Evolutionary conservation across 2,113 vertebrate species (phyloP).

Genomic region (Pelobates fuscus): DNA sequence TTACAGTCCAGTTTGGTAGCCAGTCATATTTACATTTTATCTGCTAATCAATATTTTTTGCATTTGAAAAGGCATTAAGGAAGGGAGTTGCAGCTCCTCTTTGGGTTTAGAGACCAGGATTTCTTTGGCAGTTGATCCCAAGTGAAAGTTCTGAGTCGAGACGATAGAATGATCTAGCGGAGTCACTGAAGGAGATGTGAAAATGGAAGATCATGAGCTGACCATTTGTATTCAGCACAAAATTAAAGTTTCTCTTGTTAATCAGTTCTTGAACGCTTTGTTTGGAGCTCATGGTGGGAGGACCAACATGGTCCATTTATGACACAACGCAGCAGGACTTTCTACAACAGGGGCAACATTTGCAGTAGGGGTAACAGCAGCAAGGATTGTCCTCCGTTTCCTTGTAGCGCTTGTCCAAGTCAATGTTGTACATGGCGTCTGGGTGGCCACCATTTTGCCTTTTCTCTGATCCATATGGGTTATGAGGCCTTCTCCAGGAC

Average conservation of each 20-base stretch:
- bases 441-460: slow-evolving; percentile 35
- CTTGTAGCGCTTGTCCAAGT: slow-evolving; percentile 56
- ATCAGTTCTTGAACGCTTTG: too few species aligned
- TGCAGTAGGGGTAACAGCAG: slow-evolving; percentile 61
- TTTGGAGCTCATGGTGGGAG: background rate
- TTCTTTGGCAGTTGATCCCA: slow-evolving; percentile 16
- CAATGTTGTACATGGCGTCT: slow-evolving; percentile 54
- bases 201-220: too few species aligned
- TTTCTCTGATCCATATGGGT: slow-evolving; percentile 66
- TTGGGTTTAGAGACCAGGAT: too few species aligned
- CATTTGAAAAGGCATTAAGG: too few species aligned
- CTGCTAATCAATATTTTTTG: too few species aligned
- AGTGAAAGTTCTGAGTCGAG: background rate
- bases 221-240: too few species aligned
- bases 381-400: slow-evolving; percentile 30
- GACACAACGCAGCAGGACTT: slow-evolving; percentile 63
- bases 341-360: slow-evolving; percentile 58
- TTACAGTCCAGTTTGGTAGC: too few species aligned
- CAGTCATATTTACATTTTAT: too few species aligned
- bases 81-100: too few species aligned
- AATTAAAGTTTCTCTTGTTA: too few species aligned
- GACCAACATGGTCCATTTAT: slow-evolving; percentile 45
- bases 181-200: too few species aligned
- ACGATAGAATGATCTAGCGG: background rate
- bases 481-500: slow-evolving; percentile 58